A percentile compares a stretch with the other conserved stretches of the same genome.
These are phyloP conservation scores for Drosophila bunnanda DNA, from an alignment of 2,888 invertebrate species.

Conservation along the genomic window DNA sequence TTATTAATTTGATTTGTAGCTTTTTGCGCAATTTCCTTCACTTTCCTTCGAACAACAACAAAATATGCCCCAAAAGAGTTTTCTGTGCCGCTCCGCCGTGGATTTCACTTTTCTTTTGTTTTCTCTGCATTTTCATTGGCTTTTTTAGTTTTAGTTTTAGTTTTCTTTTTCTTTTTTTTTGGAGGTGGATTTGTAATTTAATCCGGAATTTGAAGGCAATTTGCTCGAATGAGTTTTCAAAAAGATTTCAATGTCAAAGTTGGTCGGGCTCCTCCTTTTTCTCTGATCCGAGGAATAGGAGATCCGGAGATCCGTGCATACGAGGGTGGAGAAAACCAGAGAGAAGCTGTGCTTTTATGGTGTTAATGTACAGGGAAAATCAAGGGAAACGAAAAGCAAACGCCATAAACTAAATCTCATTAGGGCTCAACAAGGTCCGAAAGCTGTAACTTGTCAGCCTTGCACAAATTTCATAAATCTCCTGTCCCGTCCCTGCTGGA, in stretches of 20 bases:
- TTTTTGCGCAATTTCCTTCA: constrained; percentile 58
- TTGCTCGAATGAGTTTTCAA: constrained; percentile 50
- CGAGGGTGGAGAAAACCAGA: background rate
- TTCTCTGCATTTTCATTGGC: background rate
- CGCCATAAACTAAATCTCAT: constrained; percentile 46
- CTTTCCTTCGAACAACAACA: constrained; percentile 46
- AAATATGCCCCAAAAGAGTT: constrained; percentile 40
- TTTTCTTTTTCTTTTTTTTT: background rate
- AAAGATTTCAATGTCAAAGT: constrained; percentile 70
- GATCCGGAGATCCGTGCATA: background rate
- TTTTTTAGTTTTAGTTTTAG: background rate
- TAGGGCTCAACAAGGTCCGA: constrained; percentile 32
- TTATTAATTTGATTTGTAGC: constrained; percentile 78
- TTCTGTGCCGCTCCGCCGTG: constrained; percentile 20
- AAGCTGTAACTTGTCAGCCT: constrained; percentile 57
- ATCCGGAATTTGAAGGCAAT: constrained; percentile 53
- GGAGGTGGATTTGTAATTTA: constrained; percentile 50
- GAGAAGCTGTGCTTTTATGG: constrained; percentile 14
- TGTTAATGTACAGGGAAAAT: constrained; percentile 14
- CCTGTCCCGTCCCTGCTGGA: constrained; percentile 3
- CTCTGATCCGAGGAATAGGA: constrained; percentile 2
- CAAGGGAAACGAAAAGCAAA: background rate
- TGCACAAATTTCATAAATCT: constrained; percentile 67
- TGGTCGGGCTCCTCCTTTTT: constrained; percentile 24
- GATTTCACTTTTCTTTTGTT: constrained; percentile 75